Conservation (phyloP, 2,113 vertebrate genomes). For the Vulpes lagopus region DNA sequence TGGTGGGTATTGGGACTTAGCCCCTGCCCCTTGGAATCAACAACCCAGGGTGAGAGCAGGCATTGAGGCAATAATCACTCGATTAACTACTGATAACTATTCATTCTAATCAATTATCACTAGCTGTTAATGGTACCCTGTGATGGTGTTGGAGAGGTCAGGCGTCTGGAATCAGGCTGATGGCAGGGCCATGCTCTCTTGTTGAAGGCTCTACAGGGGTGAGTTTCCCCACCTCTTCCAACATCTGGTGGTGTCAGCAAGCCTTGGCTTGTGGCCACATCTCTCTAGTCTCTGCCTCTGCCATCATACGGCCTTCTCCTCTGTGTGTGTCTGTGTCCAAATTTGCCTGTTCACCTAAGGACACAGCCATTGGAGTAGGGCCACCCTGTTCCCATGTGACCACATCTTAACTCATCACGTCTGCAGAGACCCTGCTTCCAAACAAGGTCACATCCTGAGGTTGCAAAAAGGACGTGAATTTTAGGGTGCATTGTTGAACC, state of each 20-base stretch:
- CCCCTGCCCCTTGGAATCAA: not conserved
- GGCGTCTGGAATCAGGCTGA: not conserved
- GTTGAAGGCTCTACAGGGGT: too few relatives aligned
- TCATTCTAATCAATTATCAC: not conserved
- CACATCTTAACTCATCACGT: not conserved
- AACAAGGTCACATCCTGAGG: not conserved
- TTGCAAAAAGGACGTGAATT: not conserved
- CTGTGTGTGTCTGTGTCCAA: not conserved
- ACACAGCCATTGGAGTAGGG: not conserved
- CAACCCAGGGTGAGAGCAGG: too few relatives aligned
- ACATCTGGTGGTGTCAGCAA: not conserved
- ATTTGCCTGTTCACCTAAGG: accelerated
- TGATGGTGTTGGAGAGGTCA: not conserved
- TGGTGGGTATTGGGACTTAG: not conserved
- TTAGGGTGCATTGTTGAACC: too few relatives aligned
- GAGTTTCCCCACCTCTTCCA: accelerated
- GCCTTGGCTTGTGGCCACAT: not conserved
- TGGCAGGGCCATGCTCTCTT: not conserved
- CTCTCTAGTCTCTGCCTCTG: not conserved
- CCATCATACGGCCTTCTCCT: not conserved
- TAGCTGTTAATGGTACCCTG: not conserved
- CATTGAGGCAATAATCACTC: not conserved
- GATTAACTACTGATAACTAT: not conserved
- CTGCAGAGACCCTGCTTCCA: not conserved
- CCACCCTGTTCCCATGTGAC: not conserved